A percentile compares a stretch with the other conserved stretches of the same genome.
These are phyloP conservation scores for Ecliptopera silaceata DNA, from an alignment of 2,888 invertebrate genomes.

Conservation along the genomic window DNA sequence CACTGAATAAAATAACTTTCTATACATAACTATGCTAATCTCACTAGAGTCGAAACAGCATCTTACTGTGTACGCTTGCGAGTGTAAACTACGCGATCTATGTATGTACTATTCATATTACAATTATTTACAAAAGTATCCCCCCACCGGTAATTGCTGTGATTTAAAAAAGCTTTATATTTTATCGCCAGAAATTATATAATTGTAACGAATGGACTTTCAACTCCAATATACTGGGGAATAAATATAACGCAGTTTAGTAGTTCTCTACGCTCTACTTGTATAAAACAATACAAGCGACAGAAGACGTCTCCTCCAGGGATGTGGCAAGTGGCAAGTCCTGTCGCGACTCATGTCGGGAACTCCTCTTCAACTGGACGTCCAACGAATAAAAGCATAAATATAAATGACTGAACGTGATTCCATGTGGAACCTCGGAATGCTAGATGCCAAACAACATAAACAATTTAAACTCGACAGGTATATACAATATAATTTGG, in stretches of 20 bases:
- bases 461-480: slow-evolving; percentile 9
- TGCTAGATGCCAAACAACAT: slow-evolving; percentile 15
- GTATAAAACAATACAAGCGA: too few species aligned
- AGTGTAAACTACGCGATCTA: slow-evolving; percentile 10
- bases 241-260: background rate
- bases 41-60: slow-evolving; percentile 59
- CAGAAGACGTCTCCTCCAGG: too few species aligned
- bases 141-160: background rate
- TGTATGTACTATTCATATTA: slow-evolving; percentile 6
- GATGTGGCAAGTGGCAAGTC: too few species aligned
- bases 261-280: too few species aligned
- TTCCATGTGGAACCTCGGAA: background rate
- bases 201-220: background rate
- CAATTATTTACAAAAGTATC: background rate
- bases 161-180: background rate
- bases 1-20: slow-evolving; percentile 8
- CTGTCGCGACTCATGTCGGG: background rate
- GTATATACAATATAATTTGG: slow-evolving; percentile 12
- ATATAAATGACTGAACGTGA: background rate
- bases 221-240: background rate
- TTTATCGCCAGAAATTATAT: background rate
- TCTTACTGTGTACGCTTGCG: slow-evolving; percentile 48
- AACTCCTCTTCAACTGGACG: background rate
- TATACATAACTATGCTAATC: slow-evolving; percentile 43
- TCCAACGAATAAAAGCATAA: background rate